A percentile compares a stretch with the other conserved stretches of the same genome.
phyloP scores from a whole-genome alignment of 1,140 invertebrate genomes.

The Adelges cooleyi region DNA sequence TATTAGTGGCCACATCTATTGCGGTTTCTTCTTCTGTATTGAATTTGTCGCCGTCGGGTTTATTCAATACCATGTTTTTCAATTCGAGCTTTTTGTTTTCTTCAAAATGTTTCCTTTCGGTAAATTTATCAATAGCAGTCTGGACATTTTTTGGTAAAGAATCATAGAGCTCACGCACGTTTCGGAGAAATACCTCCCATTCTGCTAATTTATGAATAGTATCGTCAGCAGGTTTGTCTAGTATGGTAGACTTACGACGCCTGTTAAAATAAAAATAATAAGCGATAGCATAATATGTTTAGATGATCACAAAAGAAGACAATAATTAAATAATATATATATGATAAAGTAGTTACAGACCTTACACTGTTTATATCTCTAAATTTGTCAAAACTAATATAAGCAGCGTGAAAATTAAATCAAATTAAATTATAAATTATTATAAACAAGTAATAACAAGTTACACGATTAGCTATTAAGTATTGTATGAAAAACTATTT shows the following conservation, averaged over 20 bases:
- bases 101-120: neutral
- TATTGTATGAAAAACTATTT: neutral
- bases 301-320: too few species aligned
- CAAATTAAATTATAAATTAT: neutral
- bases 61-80: neutral
- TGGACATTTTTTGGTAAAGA: conserved; percentile 7
- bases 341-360: neutral
- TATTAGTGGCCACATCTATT: neutral
- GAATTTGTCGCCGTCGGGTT: neutral
- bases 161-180: neutral
- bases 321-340: too few species aligned
- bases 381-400: neutral
- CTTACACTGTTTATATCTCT: neutral
- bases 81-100: neutral
- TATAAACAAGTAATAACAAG: too few species aligned
- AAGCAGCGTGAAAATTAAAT: neutral
- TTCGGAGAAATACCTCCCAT: conserved; percentile 9
- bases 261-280: neutral
- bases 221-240: neutral
- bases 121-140: neutral
- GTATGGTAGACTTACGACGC: neutral
- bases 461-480: too few species aligned
- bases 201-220: neutral
- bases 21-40: neutral
- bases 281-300: too few species aligned